Evolutionary conservation across 2,113 vertebrate genomes (phyloP).

Genomic region (Myiagra hebetior): DNA sequence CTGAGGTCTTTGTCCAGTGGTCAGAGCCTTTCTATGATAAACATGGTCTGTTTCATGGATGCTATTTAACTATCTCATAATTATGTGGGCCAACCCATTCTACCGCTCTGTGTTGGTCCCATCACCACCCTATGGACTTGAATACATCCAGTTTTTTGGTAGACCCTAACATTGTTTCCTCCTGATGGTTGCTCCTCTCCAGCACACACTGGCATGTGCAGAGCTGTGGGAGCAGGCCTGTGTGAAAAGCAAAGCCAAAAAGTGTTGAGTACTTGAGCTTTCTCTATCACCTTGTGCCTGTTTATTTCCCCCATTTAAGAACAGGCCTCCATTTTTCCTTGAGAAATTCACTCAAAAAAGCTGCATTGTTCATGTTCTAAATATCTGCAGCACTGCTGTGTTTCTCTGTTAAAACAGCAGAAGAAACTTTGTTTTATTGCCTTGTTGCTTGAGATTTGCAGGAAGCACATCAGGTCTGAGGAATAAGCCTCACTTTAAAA

Average conservation of each 20-base stretch:
- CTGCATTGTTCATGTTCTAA: neutral
- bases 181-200: neutral
- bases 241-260: neutral
- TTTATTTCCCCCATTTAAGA: neutral
- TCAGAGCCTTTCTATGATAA: neutral
- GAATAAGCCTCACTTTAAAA: neutral
- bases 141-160: neutral
- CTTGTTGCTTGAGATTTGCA: neutral
- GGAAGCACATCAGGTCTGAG: neutral
- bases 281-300: neutral
- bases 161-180: neutral
- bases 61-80: neutral
- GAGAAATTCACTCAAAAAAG: neutral
- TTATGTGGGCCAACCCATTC: neutral
- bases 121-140: neutral
- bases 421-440: neutral
- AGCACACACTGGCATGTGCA: rapidly evolving
- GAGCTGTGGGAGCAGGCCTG: neutral
- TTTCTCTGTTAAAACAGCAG: neutral
- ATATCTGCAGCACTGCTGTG: neutral
- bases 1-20: neutral
- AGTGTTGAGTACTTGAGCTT: neutral
- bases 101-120: neutral
- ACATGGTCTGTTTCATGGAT: neutral
- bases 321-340: neutral